Base-by-base conservation (phyloP, 2,113 vertebrate species). In the Hypomesus transpacificus region DNA sequence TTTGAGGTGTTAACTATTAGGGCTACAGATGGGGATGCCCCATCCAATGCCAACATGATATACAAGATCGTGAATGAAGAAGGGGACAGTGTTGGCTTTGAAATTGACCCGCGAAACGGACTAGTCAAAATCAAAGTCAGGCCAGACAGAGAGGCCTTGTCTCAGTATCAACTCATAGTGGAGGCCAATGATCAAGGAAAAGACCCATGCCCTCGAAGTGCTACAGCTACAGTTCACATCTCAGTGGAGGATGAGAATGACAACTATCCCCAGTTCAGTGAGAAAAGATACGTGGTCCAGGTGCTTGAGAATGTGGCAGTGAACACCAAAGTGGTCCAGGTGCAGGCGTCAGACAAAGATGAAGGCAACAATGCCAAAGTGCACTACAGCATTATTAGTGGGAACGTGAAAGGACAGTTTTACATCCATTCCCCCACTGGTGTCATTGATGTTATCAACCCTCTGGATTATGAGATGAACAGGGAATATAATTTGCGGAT, bases 111-210 rank as follows among this genome's bases (percentile, higher is more conserved):
- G 0, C 90, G 92, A 26, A 94, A 94, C 0, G 95, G 95, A 0
- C 88, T 95, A 31, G 94, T 96, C 65, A 92, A 91, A 80, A 95
- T 92, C 0, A 85, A 86, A 14, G 92, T 91, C 0, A 84, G 64
- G 0, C 89, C 94, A 64, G 95, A 96, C 79, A 87, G 94, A 0
- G 95, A 96, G 79, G 82, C 90, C 11, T 82, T 90, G 16, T 86
- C 93, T 0, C 86, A 92, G n/a, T 93, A 94, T 71, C 91, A 89
- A 68, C 76, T 96, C 53, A 89, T 94, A 66, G 94, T 95, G 59
- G 94, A 95, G 83, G 94, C 95, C 71, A 93, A 93, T 0, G 95
- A 96, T 85, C 95, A 94, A 81, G 95, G 95, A 54, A 93, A 90
- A 81, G 93, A 94, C 50, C 95, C 94, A 0, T 94, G 92, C 1